Conservation (phyloP, 2,113 vertebrate species). For the Amblyopsis rosae region DNA sequence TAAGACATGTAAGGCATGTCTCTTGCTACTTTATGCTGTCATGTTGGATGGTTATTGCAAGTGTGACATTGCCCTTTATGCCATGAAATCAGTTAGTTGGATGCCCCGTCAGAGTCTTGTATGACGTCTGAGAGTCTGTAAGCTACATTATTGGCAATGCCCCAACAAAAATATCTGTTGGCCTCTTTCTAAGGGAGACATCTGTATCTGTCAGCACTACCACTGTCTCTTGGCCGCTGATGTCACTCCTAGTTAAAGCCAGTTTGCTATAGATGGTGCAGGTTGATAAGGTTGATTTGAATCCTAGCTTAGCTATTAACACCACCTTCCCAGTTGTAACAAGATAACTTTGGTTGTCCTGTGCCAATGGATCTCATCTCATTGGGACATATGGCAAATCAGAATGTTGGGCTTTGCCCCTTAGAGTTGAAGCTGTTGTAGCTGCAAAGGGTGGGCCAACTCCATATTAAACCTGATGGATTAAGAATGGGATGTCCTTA, state of each 20-base stretch:
- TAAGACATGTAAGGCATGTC: too few species aligned
- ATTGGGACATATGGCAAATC: too few species aligned
- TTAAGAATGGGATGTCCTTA: too few species aligned
- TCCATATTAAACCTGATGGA: too few species aligned
- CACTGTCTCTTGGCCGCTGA: slow-evolving; percentile 73
- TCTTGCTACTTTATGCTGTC: too few species aligned
- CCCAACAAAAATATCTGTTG: slow-evolving; percentile 43
- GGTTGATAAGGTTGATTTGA: slow-evolving; percentile 29
- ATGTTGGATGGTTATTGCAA: too few species aligned
- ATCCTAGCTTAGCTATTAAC: slow-evolving; percentile 30
- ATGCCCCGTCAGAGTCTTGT: neutral
- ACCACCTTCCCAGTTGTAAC: neutral
- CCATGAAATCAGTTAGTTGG: neutral
- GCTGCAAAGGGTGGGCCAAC: too few species aligned
- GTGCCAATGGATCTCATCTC: neutral
- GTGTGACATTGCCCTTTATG: neutral
- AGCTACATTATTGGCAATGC: slow-evolving; percentile 1
- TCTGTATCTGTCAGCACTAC: slow-evolving; percentile 71
- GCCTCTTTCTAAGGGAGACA: slow-evolving; percentile 57
- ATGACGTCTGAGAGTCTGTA: slow-evolving; percentile 37
- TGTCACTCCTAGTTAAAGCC: slow-evolving; percentile 66
- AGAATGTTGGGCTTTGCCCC: too few species aligned
- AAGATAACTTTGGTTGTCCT: neutral
- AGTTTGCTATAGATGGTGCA: slow-evolving; percentile 22
- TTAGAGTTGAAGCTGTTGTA: too few species aligned